phyloP scores from a whole-genome alignment of 2,797 vertebrate genomes.

The Cryptoprocta ferox region DNA sequence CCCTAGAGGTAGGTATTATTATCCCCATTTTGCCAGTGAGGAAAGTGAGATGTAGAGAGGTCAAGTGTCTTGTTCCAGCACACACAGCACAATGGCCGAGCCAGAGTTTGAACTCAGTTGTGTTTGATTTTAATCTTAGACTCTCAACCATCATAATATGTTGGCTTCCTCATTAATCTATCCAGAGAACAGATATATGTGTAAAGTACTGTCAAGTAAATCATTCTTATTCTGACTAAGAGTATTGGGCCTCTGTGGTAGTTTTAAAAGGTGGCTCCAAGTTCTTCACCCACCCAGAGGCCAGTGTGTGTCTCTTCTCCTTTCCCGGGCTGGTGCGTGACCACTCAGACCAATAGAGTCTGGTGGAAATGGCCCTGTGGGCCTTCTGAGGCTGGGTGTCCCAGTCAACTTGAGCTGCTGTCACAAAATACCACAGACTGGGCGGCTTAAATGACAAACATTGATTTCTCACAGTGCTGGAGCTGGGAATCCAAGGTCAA shows the following conservation, averaged over 20 bases:
- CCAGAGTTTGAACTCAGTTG: neutral
- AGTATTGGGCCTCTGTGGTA: neutral
- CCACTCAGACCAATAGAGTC: neutral
- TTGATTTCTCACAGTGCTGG: neutral
- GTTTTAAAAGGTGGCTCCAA: neutral
- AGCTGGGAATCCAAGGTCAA: neutral
- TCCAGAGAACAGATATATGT: too few relatives aligned
- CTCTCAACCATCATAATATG: neutral
- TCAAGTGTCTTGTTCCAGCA: neutral
- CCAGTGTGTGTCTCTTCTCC: neutral
- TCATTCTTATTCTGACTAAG: neutral
- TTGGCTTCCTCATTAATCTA: neutral
- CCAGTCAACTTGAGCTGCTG: too few relatives aligned
- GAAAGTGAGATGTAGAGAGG: neutral
- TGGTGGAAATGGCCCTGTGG: neutral
- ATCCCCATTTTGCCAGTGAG: rapidly evolving
- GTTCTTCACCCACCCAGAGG: neutral
- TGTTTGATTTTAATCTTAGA: neutral
- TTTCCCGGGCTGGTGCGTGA: too few relatives aligned
- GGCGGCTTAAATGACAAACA: neutral
- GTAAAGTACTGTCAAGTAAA: neutral
- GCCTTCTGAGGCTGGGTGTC: neutral
- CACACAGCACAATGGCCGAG: neutral
- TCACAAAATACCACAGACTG: neutral
- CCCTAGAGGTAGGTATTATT: neutral